Conservation (phyloP, 1,140 invertebrate species). For the Brachionus calyciflorus region DNA sequence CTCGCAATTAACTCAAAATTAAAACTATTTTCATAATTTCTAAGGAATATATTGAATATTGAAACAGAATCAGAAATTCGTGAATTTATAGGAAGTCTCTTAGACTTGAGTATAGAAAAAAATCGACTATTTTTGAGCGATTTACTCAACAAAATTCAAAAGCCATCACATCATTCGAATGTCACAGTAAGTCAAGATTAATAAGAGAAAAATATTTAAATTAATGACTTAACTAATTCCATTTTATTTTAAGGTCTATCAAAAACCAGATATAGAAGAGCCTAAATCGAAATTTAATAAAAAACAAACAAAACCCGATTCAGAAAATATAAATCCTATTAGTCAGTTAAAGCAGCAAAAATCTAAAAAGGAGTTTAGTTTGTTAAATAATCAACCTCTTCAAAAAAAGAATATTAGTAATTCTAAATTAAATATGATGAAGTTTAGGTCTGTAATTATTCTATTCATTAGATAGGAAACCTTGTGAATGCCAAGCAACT, state of each 20-base stretch:
- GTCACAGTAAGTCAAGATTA: background rate
- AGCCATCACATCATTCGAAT: background rate
- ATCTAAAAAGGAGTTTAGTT: constrained; percentile 24
- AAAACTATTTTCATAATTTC: too few species aligned
- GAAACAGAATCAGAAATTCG: constrained; percentile 22
- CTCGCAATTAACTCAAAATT: too few species aligned
- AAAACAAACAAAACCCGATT: background rate
- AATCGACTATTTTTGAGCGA: background rate
- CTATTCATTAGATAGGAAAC: constrained; percentile 62
- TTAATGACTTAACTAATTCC: too few species aligned
- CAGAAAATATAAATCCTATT: background rate
- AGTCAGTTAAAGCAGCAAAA: background rate
- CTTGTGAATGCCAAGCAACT: constrained; percentile 85
- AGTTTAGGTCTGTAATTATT: constrained; percentile 2
- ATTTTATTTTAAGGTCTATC: constrained; percentile 5
- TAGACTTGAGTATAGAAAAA: constrained; percentile 15
- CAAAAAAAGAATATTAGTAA: constrained; percentile 6
- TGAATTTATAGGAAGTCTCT: constrained; percentile 42
- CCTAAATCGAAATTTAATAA: constrained; percentile 27
- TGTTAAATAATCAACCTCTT: background rate
- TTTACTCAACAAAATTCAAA: background rate
- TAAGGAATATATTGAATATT: constrained; percentile 43
- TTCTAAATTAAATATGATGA: background rate
- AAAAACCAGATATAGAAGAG: background rate
- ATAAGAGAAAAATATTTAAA: background rate